Evolutionary conservation across 2,113 vertebrate genomes (phyloP).

Genomic region (Colossoma macropomum): DNA sequence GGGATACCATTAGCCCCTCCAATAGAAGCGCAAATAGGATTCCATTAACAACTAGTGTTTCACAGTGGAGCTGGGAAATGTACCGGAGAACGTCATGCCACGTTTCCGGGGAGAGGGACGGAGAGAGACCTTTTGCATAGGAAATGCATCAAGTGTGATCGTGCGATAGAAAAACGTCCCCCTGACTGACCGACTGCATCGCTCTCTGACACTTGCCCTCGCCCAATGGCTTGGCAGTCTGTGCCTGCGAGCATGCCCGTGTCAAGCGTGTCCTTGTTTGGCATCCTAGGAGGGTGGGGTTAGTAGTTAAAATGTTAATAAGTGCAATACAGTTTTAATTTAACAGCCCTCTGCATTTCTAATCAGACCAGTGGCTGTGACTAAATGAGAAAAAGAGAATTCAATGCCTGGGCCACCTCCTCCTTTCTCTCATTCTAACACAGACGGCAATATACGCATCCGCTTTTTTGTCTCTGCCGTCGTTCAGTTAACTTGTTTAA

Average conservation of each 20-base stretch:
- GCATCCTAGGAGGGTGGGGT: constrained; percentile 81
- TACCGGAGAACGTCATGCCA: constrained; percentile 71
- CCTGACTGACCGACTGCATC: constrained; percentile 8
- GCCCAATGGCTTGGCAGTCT: constrained; percentile 61
- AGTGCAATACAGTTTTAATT: constrained; percentile 85
- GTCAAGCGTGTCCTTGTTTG: constrained; percentile 79
- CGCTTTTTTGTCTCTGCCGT: constrained; percentile 52
- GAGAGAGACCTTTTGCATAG: constrained; percentile 46
- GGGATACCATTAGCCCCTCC: constrained; percentile 81
- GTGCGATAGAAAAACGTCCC: constrained; percentile 25
- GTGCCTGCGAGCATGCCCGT: constrained; percentile 75
- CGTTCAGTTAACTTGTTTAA: neutral
- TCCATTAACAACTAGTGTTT: constrained; percentile 80
- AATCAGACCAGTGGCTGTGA: constrained; percentile 84
- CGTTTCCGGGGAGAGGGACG: constrained; percentile 34
- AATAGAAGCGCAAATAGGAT: constrained; percentile 83
- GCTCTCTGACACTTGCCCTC: constrained; percentile 9
- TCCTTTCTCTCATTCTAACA: neutral
- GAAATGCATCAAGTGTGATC: constrained; percentile 41
- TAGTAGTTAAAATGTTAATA: constrained; percentile 86
- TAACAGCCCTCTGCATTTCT: constrained; percentile 85
- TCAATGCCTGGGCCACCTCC: constrained; percentile 2
- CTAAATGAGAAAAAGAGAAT: constrained; percentile 80
- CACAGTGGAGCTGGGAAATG: constrained; percentile 66
- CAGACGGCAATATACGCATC: neutral